Percentiles rank a stretch among this genome's conserved stretches.
These are phyloP conservation scores for Phyllostomus discolor DNA, from an alignment of 2,113 vertebrate genomes.

Conservation along the genomic window DNA sequence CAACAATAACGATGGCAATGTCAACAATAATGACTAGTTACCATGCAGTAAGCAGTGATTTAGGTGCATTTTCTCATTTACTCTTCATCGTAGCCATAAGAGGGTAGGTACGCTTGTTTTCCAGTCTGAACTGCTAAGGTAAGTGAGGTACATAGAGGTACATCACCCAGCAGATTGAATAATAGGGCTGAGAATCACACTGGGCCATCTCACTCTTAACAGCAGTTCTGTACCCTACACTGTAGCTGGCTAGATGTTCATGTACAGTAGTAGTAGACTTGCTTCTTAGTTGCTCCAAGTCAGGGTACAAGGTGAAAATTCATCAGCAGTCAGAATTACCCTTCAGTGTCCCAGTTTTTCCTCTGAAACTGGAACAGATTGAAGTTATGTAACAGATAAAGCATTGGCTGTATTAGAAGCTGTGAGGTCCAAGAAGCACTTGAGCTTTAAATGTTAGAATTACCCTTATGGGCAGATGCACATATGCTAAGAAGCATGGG, in stretches of 20 bases:
- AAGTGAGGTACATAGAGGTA: neutral
- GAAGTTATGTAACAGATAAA: neutral
- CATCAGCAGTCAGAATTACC: neutral
- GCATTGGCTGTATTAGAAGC: neutral
- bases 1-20: neutral
- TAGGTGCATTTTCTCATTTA: neutral
- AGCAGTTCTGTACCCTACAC: neutral
- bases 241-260: neutral
- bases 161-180: neutral
- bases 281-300: neutral
- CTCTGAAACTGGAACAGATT: neutral
- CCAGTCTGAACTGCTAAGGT: neutral
- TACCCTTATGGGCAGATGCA: neutral
- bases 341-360: neutral
- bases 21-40: neutral
- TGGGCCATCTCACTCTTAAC: too few species aligned
- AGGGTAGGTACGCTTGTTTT: neutral
- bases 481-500: neutral
- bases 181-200: neutral
- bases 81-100: neutral
- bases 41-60: neutral
- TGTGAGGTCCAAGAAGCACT: neutral
- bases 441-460: neutral
- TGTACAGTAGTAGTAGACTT: neutral
- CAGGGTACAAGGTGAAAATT: neutral